phyloP scores from a whole-genome alignment of 2,888 invertebrate genomes.

The Gymnosoma rotundatum region DNA sequence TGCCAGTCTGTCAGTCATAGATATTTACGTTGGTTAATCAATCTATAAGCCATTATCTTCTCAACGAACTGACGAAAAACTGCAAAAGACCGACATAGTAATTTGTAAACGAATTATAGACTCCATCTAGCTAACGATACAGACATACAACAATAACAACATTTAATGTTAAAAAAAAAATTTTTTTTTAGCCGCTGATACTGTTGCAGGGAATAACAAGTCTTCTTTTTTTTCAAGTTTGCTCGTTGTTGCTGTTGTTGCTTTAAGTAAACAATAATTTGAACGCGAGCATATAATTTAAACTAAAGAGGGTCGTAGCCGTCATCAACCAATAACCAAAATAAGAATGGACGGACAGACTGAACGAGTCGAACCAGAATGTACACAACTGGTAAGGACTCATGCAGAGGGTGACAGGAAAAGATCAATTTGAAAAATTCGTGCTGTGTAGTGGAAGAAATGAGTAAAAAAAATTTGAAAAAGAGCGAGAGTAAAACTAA shows the following conservation, averaged over 20 bases:
- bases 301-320: slow-evolving; percentile 66
- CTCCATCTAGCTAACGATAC: slow-evolving; percentile 14
- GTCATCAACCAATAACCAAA: slow-evolving; percentile 63
- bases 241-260: slow-evolving; percentile 42
- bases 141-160: slow-evolving; percentile 10
- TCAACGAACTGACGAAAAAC: slow-evolving; percentile 73
- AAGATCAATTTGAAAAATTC: slow-evolving; percentile 40
- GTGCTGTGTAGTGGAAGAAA: slow-evolving; percentile 21
- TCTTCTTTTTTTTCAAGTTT: slow-evolving; percentile 29
- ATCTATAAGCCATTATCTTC: slow-evolving; percentile 68
- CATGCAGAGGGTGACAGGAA: slow-evolving; percentile 38
- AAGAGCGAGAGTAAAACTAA: background rate
- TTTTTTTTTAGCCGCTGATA: slow-evolving; percentile 19
- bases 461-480: background rate
- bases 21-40: slow-evolving; percentile 57
- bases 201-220: slow-evolving; percentile 50
- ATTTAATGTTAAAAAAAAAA: slow-evolving; percentile 28
- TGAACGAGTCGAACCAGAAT: background rate
- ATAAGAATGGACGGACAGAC: slow-evolving; percentile 16
- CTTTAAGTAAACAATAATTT: slow-evolving; percentile 73
- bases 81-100: slow-evolving; percentile 73
- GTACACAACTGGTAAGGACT: slow-evolving; percentile 23
- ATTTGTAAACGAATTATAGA: slow-evolving; percentile 72
- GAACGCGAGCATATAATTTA: slow-evolving; percentile 72
- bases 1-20: slow-evolving; percentile 65